Conservation (phyloP, 2,113 vertebrate species). For the Bujurquina vittata region DNA sequence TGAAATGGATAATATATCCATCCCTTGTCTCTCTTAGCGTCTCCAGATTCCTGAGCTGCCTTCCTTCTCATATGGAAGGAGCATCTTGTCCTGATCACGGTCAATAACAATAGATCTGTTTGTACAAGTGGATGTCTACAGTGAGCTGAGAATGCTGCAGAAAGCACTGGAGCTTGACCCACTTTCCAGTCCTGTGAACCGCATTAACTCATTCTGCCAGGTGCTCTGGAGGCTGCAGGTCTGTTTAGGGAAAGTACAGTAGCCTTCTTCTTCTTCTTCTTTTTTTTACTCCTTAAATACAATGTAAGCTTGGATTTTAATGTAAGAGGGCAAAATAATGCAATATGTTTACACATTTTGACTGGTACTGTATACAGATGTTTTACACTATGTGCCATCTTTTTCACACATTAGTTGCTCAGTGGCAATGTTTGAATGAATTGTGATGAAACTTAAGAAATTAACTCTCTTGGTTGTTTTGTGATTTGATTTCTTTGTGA, state of each 20-base stretch:
- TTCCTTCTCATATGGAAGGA: neutral
- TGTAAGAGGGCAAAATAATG: fast-evolving
- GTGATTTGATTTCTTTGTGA: fast-evolving
- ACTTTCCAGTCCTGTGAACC: conserved; percentile 57
- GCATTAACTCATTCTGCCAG: conserved; percentile 40
- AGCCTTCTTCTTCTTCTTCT: neutral
- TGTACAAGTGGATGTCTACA: conserved; percentile 39
- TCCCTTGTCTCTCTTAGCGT: neutral
- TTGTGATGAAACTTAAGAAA: neutral
- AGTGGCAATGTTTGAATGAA: neutral
- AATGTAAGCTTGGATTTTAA: neutral
- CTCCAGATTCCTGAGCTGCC: conserved; percentile 29
- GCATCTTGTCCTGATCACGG: conserved; percentile 20
- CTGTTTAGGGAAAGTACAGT: neutral
- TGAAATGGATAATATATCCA: neutral
- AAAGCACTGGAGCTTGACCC: conserved; percentile 51
- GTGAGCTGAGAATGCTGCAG: conserved; percentile 33
- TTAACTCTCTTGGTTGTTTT: fast-evolving
- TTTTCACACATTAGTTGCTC: neutral
- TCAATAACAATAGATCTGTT: conserved; percentile 54
- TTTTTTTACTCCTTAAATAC: neutral
- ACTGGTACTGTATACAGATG: neutral
- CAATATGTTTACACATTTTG: neutral
- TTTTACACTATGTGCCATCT: neutral
- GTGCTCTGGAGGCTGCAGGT: conserved; percentile 32